Evolutionary conservation across 1,140 invertebrate genomes (phyloP), one percentile per base, ranked within the genome.

Genomic region (Antheraea mylitta): DNA sequence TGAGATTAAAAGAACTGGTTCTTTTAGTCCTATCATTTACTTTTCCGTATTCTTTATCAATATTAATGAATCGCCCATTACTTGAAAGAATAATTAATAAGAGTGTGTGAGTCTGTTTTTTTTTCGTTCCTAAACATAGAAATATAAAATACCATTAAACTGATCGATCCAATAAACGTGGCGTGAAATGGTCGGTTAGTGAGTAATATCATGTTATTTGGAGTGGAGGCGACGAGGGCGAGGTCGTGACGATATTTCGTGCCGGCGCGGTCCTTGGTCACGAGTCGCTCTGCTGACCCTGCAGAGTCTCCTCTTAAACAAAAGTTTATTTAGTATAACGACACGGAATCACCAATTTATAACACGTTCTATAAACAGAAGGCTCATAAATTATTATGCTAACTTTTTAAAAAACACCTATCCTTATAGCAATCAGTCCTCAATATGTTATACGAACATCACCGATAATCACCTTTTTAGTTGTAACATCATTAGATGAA

Each of bases 101-200:
- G 11, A 42, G 2, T 7, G 38, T 42, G 38, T 42, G 11, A 30
- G 22, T 30, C 22, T 30, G 22, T 30, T 1, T 30, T 30, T 30
- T 30, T 1, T 30, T 42, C 3, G 11, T 30, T 42, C 2, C 3
- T 42, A 42, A 4, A 42, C 7, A 2, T 76, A 74, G 74, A 74
- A 81, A 76, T 81, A 53, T 53, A 13, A 53, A 53, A 77, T 71
- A 64, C 38, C 45, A 71, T 71, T 71, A 58, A 48, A 76, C 68
- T 80, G 77, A 80, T 82, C 74, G 80, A 80, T 81, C 80, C 66
- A 74, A 74, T 76, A 76, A 86, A 82, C 77, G 82, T 84, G 84
- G 87, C 89, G 87, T 91, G 86, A 88, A 91, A 91, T 89, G 82
- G 86, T 81, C 87, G 84, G 87, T 91, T 91, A 89, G 86, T 87